These are phyloP conservation scores for Hippotragus niger DNA, from an alignment of 2,113 vertebrate genomes.

Conservation along the genomic window DNA sequence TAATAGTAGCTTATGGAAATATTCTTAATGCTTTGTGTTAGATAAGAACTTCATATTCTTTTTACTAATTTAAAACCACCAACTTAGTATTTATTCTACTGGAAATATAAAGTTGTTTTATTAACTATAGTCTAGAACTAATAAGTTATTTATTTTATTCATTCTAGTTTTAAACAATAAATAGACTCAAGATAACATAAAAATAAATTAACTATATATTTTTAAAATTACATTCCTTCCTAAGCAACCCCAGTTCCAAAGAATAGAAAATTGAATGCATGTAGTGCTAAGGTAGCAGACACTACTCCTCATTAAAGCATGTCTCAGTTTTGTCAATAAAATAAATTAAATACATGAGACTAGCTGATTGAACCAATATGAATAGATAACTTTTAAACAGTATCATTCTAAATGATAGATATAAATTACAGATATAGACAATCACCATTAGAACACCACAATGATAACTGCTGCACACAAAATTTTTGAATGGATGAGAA, in stretches of 20 bases:
- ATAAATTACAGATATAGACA: neutral
- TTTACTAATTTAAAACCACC: neutral
- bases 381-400: neutral
- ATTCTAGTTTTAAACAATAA: neutral
- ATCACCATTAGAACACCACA: neutral
- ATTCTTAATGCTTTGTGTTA: neutral
- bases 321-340: neutral
- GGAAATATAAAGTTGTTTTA: neutral
- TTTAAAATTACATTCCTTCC: neutral
- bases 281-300: neutral
- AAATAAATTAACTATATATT: neutral
- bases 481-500: neutral
- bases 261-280: neutral
- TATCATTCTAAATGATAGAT: slow-evolving; percentile 15
- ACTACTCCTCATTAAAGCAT: neutral
- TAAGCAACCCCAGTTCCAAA: neutral
- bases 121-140: neutral
- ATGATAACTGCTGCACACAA: neutral
- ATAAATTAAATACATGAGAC: neutral
- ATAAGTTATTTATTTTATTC: neutral
- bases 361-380: neutral
- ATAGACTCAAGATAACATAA: neutral
- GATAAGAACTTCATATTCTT: neutral
- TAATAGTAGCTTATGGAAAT: neutral
- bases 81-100: neutral